A percentile compares a stretch with the other conserved stretches of the same genome.
phyloP scores from a whole-genome alignment of 2,113 vertebrate genomes.

The Ariopsis seemanni region DNA sequence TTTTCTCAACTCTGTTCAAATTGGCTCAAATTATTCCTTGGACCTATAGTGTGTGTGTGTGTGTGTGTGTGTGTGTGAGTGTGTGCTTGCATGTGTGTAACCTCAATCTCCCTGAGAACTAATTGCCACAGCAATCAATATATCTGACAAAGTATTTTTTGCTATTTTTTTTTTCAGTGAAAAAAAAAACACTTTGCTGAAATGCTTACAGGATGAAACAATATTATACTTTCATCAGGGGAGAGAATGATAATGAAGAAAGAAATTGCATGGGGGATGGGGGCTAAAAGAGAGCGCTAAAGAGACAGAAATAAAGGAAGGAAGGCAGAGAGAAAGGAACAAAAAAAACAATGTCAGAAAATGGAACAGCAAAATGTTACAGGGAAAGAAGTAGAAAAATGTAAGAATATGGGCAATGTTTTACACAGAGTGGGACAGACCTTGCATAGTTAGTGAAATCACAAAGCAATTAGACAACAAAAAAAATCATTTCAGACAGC shows the following conservation, averaged over 20 bases:
- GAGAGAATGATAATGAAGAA: constrained; percentile 59
- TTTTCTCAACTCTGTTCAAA: too few species aligned
- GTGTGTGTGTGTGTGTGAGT: too few species aligned
- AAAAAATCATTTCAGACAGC: not conserved
- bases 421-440: not conserved
- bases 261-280: constrained; percentile 19
- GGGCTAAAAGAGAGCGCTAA: constrained; percentile 34
- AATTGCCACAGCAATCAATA: not conserved
- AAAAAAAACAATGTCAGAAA: not conserved
- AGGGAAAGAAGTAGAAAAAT: not conserved
- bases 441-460: not conserved
- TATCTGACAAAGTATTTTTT: not conserved
- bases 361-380: not conserved
- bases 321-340: not conserved
- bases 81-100: too few species aligned
- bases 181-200: constrained; percentile 55
- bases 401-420: not conserved
- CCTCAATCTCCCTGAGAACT: not conserved
- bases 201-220: constrained; percentile 58
- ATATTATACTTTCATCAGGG: constrained; percentile 49
- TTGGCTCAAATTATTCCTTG: too few species aligned
- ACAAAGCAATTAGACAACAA: not conserved
- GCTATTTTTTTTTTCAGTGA: not conserved
- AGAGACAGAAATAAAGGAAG: not conserved
- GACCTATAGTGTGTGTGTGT: too few species aligned